Conservation (phyloP, 2,797 vertebrate genomes). For the Geranospiza caerulescens region DNA sequence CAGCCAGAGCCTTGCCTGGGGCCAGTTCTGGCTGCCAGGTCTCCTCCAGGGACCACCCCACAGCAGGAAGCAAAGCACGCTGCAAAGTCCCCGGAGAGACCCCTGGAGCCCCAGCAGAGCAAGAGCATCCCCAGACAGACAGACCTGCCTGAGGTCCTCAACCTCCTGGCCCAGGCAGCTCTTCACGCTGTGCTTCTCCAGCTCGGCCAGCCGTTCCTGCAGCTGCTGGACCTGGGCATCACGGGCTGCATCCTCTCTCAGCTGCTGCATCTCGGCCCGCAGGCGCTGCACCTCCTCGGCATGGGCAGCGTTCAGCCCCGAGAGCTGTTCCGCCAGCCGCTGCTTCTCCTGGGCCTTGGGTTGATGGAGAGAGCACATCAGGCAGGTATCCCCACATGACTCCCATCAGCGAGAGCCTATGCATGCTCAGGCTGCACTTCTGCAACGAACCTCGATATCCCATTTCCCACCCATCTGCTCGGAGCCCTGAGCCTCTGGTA, state of each 20-base stretch:
- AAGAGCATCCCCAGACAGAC: neutral
- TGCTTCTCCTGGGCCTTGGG: constrained; percentile 76
- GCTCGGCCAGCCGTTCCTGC: constrained; percentile 47
- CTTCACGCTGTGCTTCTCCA: constrained; percentile 63
- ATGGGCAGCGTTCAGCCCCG: constrained; percentile 54
- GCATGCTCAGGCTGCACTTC: neutral
- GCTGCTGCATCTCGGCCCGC: constrained; percentile 24
- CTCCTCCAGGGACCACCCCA: neutral
- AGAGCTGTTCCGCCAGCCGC: constrained; percentile 71
- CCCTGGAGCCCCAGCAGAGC: neutral
- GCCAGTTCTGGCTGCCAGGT: neutral
- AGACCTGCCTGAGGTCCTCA: constrained; percentile 70
- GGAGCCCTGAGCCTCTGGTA: neutral
- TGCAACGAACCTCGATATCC: rapidly evolving
- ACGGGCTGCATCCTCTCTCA: constrained; percentile 46
- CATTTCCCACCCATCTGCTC: neutral
- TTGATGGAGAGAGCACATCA: neutral
- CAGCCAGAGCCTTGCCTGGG: neutral
- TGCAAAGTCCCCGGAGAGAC: neutral
- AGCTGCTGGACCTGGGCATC: constrained; percentile 1
- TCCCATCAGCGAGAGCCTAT: rapidly evolving
- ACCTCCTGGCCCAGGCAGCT: constrained; percentile 69
- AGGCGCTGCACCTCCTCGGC: constrained; percentile 68
- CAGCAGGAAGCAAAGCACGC: rapidly evolving
- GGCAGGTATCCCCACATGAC: rapidly evolving